Conservation (phyloP, 1,140 invertebrate genomes). For the Drosophila persimilis region DNA sequence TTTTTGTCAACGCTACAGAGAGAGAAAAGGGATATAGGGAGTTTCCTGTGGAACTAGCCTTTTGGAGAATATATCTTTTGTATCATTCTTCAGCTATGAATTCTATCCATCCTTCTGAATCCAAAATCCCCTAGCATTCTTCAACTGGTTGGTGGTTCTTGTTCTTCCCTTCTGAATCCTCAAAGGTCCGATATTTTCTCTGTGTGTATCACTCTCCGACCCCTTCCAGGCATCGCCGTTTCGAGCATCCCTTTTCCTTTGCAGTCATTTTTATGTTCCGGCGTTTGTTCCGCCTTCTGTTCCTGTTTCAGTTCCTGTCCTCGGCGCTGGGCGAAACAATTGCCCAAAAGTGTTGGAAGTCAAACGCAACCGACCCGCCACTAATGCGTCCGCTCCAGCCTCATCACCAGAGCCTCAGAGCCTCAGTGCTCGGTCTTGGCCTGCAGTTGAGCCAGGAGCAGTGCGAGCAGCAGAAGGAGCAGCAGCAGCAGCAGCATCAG, state of each 20-base stretch:
- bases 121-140: too few species aligned
- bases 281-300: conserved; percentile 83
- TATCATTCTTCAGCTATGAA: too few species aligned
- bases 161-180: too few species aligned
- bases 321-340: conserved; percentile 57
- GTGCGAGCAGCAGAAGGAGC: conserved; percentile 16
- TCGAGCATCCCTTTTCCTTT: conserved; percentile 48
- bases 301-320: conserved; percentile 57
- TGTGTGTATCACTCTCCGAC: conserved; percentile 3
- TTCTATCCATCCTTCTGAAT: too few species aligned
- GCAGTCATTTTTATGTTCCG: conserved; percentile 79
- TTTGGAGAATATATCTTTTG: neutral
- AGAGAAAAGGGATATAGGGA: conserved; percentile 1
- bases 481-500: conserved; percentile 10
- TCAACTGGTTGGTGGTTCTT: too few species aligned
- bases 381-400: conserved; percentile 69
- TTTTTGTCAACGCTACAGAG: conserved; percentile 73
- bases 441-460: conserved; percentile 25
- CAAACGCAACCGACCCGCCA: conserved; percentile 77
- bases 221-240: conserved; percentile 3
- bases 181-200: neutral
- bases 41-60: neutral
- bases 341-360: conserved; percentile 82
- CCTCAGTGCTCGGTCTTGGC: conserved; percentile 17
- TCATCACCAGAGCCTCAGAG: conserved; percentile 33